These are phyloP conservation scores for Andrena haemorrhoa DNA, from an alignment of 2,888 invertebrate genomes.

Conservation along the genomic window DNA sequence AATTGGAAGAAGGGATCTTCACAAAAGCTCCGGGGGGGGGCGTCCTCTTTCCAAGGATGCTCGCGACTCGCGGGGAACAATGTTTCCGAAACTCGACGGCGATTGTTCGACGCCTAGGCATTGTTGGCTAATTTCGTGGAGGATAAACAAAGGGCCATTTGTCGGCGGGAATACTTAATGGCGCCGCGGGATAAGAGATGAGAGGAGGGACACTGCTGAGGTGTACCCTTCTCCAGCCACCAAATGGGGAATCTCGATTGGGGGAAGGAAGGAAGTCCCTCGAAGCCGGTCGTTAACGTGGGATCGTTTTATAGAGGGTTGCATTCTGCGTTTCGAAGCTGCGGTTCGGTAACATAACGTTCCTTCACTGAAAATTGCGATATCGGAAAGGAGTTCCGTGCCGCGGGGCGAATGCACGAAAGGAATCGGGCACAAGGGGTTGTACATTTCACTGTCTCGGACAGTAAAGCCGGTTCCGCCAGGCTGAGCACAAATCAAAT, in stretches of 20 bases:
- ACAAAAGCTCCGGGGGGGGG: slow-evolving; percentile 37
- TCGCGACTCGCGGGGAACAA: slow-evolving; percentile 44
- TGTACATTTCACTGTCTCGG: slow-evolving; percentile 60
- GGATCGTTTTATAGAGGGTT: slow-evolving; percentile 7
- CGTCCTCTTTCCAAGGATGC: slow-evolving; percentile 50
- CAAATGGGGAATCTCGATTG: not conserved
- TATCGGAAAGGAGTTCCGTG: slow-evolving; percentile 4
- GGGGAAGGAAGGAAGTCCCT: not conserved
- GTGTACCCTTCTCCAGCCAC: not conserved
- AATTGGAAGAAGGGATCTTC: slow-evolving; percentile 61
- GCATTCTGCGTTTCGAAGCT: not conserved
- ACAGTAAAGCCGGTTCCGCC: slow-evolving; percentile 45
- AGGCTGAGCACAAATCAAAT: slow-evolving; percentile 58
- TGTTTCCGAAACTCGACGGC: slow-evolving; percentile 40
- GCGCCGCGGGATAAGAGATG: not conserved
- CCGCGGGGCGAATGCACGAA: slow-evolving; percentile 21
- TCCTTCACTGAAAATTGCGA: not conserved
- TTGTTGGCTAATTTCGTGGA: slow-evolving; percentile 38
- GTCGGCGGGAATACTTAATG: slow-evolving; percentile 11
- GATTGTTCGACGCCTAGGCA: slow-evolving; percentile 40
- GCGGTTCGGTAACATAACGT: not conserved
- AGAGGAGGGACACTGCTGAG: not conserved
- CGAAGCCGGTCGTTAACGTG: not conserved
- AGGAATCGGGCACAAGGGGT: slow-evolving; percentile 40
- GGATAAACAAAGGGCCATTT: slow-evolving; percentile 32